Conservation (phyloP, 2,797 vertebrate species). For the Liasis olivaceus region DNA sequence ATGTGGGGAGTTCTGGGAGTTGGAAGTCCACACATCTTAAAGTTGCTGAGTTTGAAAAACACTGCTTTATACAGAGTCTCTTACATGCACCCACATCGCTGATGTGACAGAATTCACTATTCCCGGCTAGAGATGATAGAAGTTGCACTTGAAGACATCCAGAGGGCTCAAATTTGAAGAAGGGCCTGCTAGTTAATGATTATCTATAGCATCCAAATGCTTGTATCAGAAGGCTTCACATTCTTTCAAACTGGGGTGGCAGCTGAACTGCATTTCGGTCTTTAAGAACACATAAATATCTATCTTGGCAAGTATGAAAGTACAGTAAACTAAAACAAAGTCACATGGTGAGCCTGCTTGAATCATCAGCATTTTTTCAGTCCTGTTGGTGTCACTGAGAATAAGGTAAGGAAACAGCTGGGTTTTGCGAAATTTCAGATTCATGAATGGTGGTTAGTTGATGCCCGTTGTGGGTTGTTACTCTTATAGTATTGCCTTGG, state of each 20-base stretch:
- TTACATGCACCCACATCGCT: not conserved
- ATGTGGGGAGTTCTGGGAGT: not conserved
- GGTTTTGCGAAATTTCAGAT: not conserved
- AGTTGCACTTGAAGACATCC: not conserved
- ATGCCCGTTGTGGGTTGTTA: not conserved
- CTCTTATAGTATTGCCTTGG: not conserved
- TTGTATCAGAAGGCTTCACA: not conserved
- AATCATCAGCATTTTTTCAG: not conserved
- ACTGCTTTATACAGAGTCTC: not conserved
- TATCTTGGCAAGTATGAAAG: not conserved
- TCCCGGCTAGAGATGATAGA: not conserved
- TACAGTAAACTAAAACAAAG: not conserved
- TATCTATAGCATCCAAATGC: not conserved
- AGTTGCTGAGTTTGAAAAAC: not conserved
- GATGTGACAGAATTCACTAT: not conserved
- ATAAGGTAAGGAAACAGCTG: not conserved
- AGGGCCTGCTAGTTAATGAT: not conserved
- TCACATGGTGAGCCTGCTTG: not conserved
- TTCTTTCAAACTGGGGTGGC: not conserved
- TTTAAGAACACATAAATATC: not conserved
- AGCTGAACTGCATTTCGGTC: not conserved
- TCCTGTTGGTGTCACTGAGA: not conserved
- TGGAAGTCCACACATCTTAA: not conserved
- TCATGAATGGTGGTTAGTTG: not conserved
- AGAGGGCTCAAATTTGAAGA: not conserved